Base-by-base conservation (phyloP, 2,888 invertebrate species). In the Podotricha telesiphe region DNA sequence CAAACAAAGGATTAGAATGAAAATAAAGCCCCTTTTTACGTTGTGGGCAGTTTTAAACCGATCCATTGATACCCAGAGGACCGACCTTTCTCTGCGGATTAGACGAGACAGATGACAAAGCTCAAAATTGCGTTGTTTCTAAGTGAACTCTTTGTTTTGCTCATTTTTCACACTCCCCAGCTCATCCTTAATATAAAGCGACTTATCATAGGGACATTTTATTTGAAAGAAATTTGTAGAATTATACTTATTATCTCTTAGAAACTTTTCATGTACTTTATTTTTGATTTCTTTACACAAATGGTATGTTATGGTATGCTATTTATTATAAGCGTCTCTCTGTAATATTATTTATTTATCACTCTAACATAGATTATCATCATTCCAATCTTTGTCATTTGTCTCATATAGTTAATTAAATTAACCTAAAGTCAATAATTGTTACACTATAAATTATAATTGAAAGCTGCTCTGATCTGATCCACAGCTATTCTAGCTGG, bases 31-130 rank as follows among this genome's bases (percentile, higher is more conserved):
- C 20, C 22, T 53, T 51, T 51, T 53, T 59, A 59, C 22, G n/a
- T 59, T 17, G 59, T 15, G 59, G 45, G 22, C 59, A 45, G 59
- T 59, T 45, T 53, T 37, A 62, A 55, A 45, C 62, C 17, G 45
- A 56, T 22, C 11, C 48, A 59, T 61, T 55, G 65, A 56, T 50
- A 37, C 71, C 68, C 68, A 17, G 15, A 65, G 68, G 71, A 63
- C 19, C 50, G 51, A 67, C 63, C 68, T 63, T 63, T 63, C 34
- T 45, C 56, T 17, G 20, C 42, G 67, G 67, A 67, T 70, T 63
- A 71, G 17, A 56, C 37, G 66, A 66, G 40, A 67, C 51, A 58
- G 63, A 55, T 34, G 42, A 47, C 37, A 55, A 63, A 62, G 47
- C 66, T 20, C 69, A 22, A 37, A 50, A 48, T 56, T 56, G 28